Conservation (phyloP, 92 coral and sea anemone species). For the Phenganax marumi region DNA sequence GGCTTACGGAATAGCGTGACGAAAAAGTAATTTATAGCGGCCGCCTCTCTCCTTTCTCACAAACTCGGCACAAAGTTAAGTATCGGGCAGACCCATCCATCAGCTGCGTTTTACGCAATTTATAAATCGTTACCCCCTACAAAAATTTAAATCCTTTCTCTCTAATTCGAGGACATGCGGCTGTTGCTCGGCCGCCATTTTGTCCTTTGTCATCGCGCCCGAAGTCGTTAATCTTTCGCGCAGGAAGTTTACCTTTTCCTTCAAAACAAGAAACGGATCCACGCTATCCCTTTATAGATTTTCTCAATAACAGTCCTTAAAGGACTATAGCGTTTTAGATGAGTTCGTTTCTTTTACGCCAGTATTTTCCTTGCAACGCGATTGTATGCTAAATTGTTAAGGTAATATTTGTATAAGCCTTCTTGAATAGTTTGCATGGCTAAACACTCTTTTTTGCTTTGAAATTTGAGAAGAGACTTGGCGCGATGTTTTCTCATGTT, state of each 20-base stretch:
- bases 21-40: neutral
- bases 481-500: neutral
- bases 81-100: slow-evolving; percentile 7
- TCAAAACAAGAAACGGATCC: slow-evolving; percentile 11
- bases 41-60: neutral
- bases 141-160: neutral
- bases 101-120: neutral
- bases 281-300: slow-evolving; percentile 13
- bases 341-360: neutral
- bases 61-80: neutral
- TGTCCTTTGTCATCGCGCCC: slow-evolving; percentile 23
- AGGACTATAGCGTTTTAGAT: neutral
- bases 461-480: slow-evolving; percentile 23
- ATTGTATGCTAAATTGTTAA: slow-evolving; percentile 19
- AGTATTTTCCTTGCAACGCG: neutral
- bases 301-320: neutral
- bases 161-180: slow-evolving; percentile 1
- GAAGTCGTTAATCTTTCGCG: slow-evolving; percentile 19
- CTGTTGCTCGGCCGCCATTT: slow-evolving; percentile 10
- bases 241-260: slow-evolving; percentile 32
- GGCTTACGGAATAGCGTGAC: neutral
- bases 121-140: neutral
- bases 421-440: slow-evolving; percentile 19
- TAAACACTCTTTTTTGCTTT: slow-evolving; percentile 12
- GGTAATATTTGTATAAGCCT: neutral